Percentiles rank a stretch among this genome's conserved stretches.
phyloP scores from a whole-genome alignment of 1,140 invertebrate genomes.

The Mya arenaria region DNA sequence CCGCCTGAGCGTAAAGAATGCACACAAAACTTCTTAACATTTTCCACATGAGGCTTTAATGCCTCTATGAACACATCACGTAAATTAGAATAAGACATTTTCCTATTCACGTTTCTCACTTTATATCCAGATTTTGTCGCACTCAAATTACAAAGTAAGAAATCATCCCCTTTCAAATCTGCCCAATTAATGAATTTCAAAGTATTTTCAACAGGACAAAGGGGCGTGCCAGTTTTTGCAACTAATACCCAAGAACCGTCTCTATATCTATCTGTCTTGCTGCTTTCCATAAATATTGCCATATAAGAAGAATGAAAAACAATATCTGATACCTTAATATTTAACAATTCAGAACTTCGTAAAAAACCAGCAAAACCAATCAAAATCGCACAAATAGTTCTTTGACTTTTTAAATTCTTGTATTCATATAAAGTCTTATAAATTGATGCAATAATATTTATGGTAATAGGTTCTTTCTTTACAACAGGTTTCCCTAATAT shows the following conservation, averaged over 20 bases:
- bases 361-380: constrained; percentile 23
- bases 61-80: too few species aligned
- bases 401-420: constrained; percentile 11
- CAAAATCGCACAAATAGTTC: constrained; percentile 20
- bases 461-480: too few species aligned
- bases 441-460: too few species aligned
- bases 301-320: constrained; percentile 14
- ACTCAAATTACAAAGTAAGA: constrained; percentile 9
- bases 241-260: constrained; percentile 19
- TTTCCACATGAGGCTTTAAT: too few species aligned
- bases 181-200: constrained; percentile 4
- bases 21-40: constrained; percentile 27
- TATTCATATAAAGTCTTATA: constrained; percentile 9
- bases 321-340: constrained; percentile 21
- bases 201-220: constrained; percentile 27
- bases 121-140: neutral
- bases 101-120: neutral
- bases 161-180: neutral
- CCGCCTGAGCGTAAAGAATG: constrained; percentile 34
- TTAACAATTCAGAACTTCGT: constrained; percentile 27
- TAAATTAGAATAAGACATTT: neutral
- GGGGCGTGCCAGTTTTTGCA: neutral
- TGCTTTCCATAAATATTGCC: constrained; percentile 24
- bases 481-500: too few species aligned
- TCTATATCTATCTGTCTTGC: constrained; percentile 32